Base-by-base conservation (phyloP, 2,113 vertebrate genomes). In the Malurus cyaneus region DNA sequence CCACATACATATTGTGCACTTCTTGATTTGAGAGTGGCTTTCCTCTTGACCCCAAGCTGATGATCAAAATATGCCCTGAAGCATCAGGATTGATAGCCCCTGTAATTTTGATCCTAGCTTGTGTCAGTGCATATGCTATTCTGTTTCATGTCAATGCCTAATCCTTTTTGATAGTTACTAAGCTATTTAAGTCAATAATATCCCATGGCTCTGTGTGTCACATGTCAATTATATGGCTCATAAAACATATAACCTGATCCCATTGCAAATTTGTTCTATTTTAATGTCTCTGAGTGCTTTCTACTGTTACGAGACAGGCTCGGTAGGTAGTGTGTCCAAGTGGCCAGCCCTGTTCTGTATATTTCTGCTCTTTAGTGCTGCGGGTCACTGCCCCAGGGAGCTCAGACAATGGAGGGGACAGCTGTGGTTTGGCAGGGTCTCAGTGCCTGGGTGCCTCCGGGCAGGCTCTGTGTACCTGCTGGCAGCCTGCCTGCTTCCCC, bases 111-210 rank as follows among this genome's bases (percentile, higher is more conserved):
- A 96, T 95, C 92, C 56, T 90, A 86, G 61, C 72, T 93, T 95
- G 90, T 96, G 72, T 86, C 82, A 94, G 82, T 93, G 60, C 72
- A 80, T 66, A 88, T 65, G 77, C 90, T 94, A 74, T 93, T 95
- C 94, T 92, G 80, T 93, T 95, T 96, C 94, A 95, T 94, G 92
- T 96, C 90, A 93, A 90, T 36, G 92, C 80, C 83, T 96, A 96
- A 96, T 95, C 93, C 93, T 94, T 96, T 96, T 86, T 97, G 94
- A 96, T 96, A 96, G 92, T 94, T 94, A 90, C 92, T 93, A 96
- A 96, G 92, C 94, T 94, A 94, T 94, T 96, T 95, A 95, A 97
- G 93, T 96, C 94, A 94, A 76, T 92, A 97, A 92, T 96, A 95
- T 90, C 80, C 92, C 86, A 88, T 32, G 83, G 94, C 88, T 88